Evolutionary conservation across 2,888 invertebrate genomes (phyloP), one percentile per base, ranked within the genome.

Genomic region (Argynnis bischoffii): DNA sequence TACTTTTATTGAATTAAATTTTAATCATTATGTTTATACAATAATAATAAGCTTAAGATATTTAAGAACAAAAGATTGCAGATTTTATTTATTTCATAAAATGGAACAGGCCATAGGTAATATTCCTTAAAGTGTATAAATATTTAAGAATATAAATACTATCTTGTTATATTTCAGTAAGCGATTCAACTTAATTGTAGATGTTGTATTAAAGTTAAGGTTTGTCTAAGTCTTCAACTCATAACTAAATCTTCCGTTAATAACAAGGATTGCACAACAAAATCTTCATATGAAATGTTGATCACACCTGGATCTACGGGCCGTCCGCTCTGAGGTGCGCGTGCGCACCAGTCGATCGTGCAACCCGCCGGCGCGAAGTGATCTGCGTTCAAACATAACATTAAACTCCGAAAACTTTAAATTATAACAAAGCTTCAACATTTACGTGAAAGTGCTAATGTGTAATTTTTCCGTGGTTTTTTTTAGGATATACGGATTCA

Each of bases 271-370:
- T 48, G 5, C 11, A 48, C n/a, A 16, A 16, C 6, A 2, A 16
- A 21, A 13, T 1, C 47, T 21, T 31, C 18, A 55, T 64, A 41
- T n/a, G 51, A 67, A 90, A 84, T 77, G 89, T 90, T 90, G 76
- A 1, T 69, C 6, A 73, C 74, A 65, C 78, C 88, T 84, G 83
- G 69, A 70, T 79, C 79, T 76, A 79, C 79, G 81, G 77, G 80
- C 79, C 82, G 81, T 79, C 81, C 79, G 81, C 72, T 81, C 78
- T 69, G 81, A 83, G 82, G 72, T 87, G 90, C 91, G 91, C 89
- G 80, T 82, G 89, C 88, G 89, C 81, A 78, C 81, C 90, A 91
- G 91, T 91, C 88, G 84, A 81, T 86, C 87, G 89, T 85, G 88
- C 79, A 81, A 79, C 79, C 81, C 84, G 82, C 79, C 84, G 81